phyloP scores from a whole-genome alignment of 2,113 vertebrate genomes.

The Lycocorax pyrrhopterus region DNA sequence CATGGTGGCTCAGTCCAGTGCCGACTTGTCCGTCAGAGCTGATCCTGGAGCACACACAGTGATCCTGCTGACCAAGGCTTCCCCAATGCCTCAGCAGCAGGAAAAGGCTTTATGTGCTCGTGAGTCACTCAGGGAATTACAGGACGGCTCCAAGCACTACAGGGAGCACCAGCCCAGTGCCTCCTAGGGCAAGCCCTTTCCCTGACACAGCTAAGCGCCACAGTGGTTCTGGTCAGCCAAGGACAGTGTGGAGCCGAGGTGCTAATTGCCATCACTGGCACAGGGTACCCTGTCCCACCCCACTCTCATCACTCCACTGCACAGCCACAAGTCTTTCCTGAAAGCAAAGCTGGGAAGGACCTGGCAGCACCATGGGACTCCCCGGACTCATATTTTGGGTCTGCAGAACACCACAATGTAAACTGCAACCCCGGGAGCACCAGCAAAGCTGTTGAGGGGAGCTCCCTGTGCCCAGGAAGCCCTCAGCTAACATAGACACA shows the following conservation, averaged over 20 bases:
- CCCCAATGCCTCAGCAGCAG: background rate
- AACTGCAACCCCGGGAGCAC: rapidly evolving
- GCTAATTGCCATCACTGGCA: background rate
- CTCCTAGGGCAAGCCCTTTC: background rate
- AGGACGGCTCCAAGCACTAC: background rate
- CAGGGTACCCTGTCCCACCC: background rate
- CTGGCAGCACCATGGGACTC: background rate
- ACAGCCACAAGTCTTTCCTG: background rate
- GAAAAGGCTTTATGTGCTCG: background rate
- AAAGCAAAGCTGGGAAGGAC: background rate
- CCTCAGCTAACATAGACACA: rapidly evolving
- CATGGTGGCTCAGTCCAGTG: rapidly evolving
- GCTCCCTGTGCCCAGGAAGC: background rate
- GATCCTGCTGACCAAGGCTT: background rate
- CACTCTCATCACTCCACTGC: rapidly evolving
- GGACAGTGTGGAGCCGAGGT: background rate
- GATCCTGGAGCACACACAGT: background rate
- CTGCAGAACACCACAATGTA: background rate
- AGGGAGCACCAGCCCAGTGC: background rate
- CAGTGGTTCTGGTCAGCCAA: background rate
- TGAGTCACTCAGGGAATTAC: background rate
- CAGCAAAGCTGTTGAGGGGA: background rate
- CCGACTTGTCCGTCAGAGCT: rapidly evolving
- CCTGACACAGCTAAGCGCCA: background rate
- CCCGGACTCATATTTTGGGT: rapidly evolving